A percentile compares a stretch with the other conserved stretches of the same genome.
phyloP scores from a whole-genome alignment of 2,797 vertebrate genomes.

The Anomalospiza imberbis region DNA sequence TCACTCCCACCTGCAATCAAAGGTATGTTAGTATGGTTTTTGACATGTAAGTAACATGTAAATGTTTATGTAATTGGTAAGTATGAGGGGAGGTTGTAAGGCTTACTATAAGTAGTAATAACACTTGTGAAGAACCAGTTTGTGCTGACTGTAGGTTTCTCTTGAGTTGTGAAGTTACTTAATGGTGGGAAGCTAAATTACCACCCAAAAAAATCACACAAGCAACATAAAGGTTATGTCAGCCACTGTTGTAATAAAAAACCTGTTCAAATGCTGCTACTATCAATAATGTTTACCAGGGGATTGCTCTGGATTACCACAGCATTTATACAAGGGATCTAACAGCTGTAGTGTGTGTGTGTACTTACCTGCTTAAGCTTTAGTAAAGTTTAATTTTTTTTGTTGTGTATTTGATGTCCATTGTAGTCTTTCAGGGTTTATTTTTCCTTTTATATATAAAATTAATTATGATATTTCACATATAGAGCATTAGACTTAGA shows the following conservation, averaged over 20 bases:
- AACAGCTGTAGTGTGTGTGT: background rate
- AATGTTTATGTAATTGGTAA: background rate
- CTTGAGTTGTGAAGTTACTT: background rate
- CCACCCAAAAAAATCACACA: background rate
- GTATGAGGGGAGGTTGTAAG: background rate
- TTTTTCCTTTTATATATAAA: background rate
- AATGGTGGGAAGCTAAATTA: background rate
- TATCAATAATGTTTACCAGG: background rate
- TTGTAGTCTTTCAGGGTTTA: background rate
- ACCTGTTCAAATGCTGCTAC: background rate
- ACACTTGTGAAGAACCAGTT: background rate
- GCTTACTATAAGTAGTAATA: fast-evolving
- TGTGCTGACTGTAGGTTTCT: background rate
- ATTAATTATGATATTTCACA: background rate
- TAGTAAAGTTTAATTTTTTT: background rate
- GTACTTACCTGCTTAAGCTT: background rate
- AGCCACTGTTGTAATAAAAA: background rate
- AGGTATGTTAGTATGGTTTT: conserved; percentile 76
- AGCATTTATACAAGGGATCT: background rate
- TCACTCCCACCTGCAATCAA: conserved; percentile 92
- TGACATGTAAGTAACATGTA: fast-evolving
- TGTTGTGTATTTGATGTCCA: background rate
- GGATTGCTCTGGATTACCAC: background rate
- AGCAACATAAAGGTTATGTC: background rate
- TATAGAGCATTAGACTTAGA: background rate